phyloP scores from a whole-genome alignment of 2,797 vertebrate species.

The Anguilla marmorata region DNA sequence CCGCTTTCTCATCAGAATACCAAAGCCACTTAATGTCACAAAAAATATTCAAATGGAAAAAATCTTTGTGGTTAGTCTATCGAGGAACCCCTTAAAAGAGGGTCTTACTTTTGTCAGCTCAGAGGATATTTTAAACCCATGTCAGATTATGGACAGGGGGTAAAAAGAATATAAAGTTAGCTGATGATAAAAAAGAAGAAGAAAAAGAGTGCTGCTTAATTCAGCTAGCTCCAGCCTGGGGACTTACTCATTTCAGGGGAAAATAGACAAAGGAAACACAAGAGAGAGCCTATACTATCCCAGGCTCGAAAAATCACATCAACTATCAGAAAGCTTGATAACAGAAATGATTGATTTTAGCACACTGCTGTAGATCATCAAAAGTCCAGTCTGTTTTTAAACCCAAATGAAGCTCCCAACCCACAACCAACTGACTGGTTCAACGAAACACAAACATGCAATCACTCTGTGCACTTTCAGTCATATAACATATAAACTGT shows the following conservation, averaged over 20 bases:
- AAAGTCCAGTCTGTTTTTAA: background rate
- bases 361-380: conserved; percentile 16
- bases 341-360: conserved; percentile 18
- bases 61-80: conserved; percentile 4
- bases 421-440: background rate
- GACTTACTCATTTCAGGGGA: conserved; percentile 10
- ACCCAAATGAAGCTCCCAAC: background rate
- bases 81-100: background rate
- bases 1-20: conserved; percentile 1
- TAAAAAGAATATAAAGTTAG: conserved; percentile 39
- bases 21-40: conserved; percentile 23
- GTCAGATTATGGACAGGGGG: conserved; percentile 32
- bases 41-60: conserved; percentile 11
- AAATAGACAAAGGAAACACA: background rate
- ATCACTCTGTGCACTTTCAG: conserved; percentile 3
- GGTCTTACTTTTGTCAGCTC: conserved; percentile 1
- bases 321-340: conserved; percentile 3
- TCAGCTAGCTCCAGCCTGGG: conserved; percentile 39
- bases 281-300: background rate
- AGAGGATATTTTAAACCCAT: conserved; percentile 21
- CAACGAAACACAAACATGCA: conserved; percentile 15
- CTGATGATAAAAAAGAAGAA: conserved; percentile 47
- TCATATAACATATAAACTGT: conserved; percentile 1
- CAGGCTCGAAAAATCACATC: conserved; percentile 15
- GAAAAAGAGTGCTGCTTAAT: conserved; percentile 48